Conservation (phyloP, 1,140 invertebrate genomes). For the Notospermus geniculatus region DNA sequence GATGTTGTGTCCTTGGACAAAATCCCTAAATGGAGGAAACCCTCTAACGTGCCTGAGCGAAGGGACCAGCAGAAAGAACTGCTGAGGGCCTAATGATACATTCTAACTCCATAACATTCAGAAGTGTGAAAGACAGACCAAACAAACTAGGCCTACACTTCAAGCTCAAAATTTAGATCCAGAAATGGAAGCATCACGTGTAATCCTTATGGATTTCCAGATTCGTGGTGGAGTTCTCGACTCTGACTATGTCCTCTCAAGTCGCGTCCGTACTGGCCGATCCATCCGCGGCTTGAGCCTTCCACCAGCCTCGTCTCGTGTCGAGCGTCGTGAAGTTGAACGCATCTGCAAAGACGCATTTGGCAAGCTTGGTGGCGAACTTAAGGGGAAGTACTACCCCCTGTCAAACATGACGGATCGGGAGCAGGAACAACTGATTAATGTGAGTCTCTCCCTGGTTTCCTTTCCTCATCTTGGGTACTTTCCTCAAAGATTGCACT, state of each 20-base stretch:
- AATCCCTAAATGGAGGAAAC: too few relatives aligned
- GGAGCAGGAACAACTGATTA: conserved; percentile 33
- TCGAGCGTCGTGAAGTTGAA: conserved; percentile 28
- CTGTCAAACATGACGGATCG: conserved; percentile 33
- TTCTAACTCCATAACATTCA: too few relatives aligned
- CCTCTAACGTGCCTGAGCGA: too few relatives aligned
- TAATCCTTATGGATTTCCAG: conserved; percentile 2
- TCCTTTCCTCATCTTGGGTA: too few relatives aligned
- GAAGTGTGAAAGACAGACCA: too few relatives aligned
- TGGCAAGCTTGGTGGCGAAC: conserved; percentile 29
- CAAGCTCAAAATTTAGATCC: too few relatives aligned
- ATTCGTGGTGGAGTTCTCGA: conserved; percentile 16
- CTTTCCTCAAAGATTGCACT: too few relatives aligned
- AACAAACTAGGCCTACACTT: too few relatives aligned
- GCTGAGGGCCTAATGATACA: too few relatives aligned
- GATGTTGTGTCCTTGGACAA: too few relatives aligned
- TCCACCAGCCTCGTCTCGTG: conserved; percentile 24
- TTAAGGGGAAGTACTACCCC: conserved; percentile 40
- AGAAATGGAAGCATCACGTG: too few relatives aligned
- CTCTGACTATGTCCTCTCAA: conserved; percentile 26
- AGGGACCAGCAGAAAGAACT: too few relatives aligned
- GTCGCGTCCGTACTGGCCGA: conserved; percentile 25
- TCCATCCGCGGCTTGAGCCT: conserved; percentile 28
- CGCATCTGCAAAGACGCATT: conserved; percentile 21
- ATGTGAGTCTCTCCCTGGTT: conserved; percentile 12